Evolutionary conservation across 1,140 invertebrate species (phyloP).

Genomic region (Cherax quadricarinatus): DNA sequence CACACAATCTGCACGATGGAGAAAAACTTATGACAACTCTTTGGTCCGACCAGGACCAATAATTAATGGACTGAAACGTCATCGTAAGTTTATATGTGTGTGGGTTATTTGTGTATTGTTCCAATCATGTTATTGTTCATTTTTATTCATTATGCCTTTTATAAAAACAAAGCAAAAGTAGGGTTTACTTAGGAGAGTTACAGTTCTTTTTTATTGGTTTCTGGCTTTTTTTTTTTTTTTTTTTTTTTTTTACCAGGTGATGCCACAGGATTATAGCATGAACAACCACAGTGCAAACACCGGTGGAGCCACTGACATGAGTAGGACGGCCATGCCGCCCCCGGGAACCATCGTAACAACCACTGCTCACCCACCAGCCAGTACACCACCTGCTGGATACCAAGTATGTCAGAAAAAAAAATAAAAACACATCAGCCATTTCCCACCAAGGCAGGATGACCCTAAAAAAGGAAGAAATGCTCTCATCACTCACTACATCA

Average conservation of each 20-base stretch:
- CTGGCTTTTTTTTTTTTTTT: slow-evolving; percentile 31
- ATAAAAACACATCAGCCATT: too few species aligned
- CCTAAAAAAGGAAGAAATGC: too few species aligned
- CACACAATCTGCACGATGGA: too few species aligned
- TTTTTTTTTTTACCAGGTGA: slow-evolving; percentile 43
- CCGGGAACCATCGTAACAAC: slow-evolving; percentile 46
- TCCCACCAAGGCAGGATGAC: too few species aligned
- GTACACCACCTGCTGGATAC: slow-evolving; percentile 44
- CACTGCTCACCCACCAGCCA: slow-evolving; percentile 40
- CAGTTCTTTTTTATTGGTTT: slow-evolving; percentile 33
- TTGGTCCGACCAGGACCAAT: too few species aligned
- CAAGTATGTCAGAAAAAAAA: slow-evolving; percentile 22
- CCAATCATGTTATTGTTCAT: too few species aligned
- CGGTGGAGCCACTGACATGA: slow-evolving; percentile 52
- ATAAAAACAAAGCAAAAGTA: too few species aligned
- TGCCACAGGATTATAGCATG: slow-evolving; percentile 69
- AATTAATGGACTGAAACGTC: too few species aligned
- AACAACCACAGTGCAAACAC: slow-evolving; percentile 48
- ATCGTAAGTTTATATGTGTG: too few species aligned
- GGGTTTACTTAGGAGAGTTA: not conserved
- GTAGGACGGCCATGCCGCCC: slow-evolving; percentile 35
- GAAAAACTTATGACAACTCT: too few species aligned
- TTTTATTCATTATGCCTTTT: too few species aligned
- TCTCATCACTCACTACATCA: too few species aligned
- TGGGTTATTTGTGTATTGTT: not conserved